Evolutionary conservation across 2,888 invertebrate genomes (phyloP).

Genomic region (Cosmia pyralina): DNA sequence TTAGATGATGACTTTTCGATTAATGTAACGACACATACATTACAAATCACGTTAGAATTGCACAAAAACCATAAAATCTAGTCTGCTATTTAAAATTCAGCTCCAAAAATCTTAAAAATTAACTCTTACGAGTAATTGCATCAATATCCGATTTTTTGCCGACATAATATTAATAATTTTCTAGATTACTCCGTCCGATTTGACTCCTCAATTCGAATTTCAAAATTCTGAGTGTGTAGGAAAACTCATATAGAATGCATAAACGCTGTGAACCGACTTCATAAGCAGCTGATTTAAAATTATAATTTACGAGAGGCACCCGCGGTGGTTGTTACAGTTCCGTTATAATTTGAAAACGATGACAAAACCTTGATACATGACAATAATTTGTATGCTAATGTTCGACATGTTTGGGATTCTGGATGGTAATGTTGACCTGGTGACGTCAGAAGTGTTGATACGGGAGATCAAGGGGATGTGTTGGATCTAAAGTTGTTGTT

Average conservation of each 20-base stretch:
- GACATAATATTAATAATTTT: conserved; percentile 39
- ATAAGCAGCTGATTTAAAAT: conserved; percentile 80
- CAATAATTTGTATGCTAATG: conserved; percentile 65
- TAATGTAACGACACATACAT: not conserved
- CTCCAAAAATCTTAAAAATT: not conserved
- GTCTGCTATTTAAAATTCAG: not conserved
- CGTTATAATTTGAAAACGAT: conserved; percentile 63
- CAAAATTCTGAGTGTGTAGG: conserved; percentile 67
- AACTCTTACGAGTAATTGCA: no score
- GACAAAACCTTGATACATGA: conserved; percentile 61
- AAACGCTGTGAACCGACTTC: conserved; percentile 74
- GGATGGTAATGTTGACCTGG: conserved; percentile 56
- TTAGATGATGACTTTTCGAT: not conserved
- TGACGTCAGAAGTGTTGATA: conserved; percentile 37
- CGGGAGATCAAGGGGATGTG: conserved; percentile 19
- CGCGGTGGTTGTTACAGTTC: conserved; percentile 64
- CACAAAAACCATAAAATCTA: not conserved
- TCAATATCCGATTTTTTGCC: conserved; percentile 18
- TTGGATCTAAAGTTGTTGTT: conserved; percentile 20
- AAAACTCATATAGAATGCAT: conserved; percentile 77
- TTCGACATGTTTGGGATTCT: conserved; percentile 46
- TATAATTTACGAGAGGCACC: conserved; percentile 75
- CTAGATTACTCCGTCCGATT: conserved; percentile 59
- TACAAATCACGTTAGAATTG: not conserved
- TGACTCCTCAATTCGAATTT: conserved; percentile 65